Percentiles rank a stretch among this genome's conserved stretches.
These are phyloP conservation scores for Tringa solitaria DNA, from an alignment of 2,113 vertebrate species.

Conservation along the genomic window DNA sequence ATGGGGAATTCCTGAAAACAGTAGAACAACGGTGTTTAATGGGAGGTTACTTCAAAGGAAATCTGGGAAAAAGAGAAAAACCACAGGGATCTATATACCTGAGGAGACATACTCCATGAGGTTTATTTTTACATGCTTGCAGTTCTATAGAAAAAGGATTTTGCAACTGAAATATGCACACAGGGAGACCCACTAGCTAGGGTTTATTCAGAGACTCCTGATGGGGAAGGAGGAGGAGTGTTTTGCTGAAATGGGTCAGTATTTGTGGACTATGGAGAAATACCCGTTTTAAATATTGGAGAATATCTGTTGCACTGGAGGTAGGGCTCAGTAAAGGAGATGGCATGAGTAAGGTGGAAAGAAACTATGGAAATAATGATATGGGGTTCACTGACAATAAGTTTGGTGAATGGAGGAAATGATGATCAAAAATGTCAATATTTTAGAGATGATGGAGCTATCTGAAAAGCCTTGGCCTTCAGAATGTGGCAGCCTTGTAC, in stretches of 20 bases:
- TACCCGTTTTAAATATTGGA: neutral
- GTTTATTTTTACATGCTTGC: neutral
- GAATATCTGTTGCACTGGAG: neutral
- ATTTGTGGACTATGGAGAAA: neutral
- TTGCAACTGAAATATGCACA: neutral
- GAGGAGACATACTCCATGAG: neutral
- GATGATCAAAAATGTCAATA: neutral
- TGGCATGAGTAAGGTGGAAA: neutral
- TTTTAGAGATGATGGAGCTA: neutral
- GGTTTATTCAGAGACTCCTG: neutral
- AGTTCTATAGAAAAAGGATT: neutral
- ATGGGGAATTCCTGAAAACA: neutral
- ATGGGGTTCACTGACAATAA: neutral
- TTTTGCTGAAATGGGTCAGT: neutral
- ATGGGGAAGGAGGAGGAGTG: neutral
- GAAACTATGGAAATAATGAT: neutral
- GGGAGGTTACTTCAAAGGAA: neutral
- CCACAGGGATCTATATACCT: neutral
- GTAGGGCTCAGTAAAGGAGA: neutral
- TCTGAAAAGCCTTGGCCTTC: neutral
- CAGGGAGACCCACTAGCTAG: neutral
- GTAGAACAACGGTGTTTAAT: neutral
- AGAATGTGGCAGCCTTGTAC: neutral
- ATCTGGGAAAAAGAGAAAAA: neutral
- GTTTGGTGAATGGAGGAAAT: neutral